These are phyloP conservation scores for Anoplopoma fimbria DNA, from an alignment of 2,113 vertebrate species.

Conservation along the genomic window DNA sequence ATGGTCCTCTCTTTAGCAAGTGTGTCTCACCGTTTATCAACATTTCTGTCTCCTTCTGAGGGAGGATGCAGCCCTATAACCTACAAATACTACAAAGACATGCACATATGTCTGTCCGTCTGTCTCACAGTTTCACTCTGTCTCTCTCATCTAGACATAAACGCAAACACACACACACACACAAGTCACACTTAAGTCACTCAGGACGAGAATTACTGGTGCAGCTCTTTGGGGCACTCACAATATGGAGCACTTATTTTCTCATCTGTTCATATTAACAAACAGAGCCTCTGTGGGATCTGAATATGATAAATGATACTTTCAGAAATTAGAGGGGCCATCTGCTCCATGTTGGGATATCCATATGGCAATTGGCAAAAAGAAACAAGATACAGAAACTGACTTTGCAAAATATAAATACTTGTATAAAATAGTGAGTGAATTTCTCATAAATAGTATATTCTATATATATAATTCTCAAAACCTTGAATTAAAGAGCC, in stretches of 20 bases:
- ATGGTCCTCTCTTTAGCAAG: conserved; percentile 23
- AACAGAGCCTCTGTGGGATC: conserved; percentile 46
- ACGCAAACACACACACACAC: conserved; percentile 8
- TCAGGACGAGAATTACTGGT: conserved; percentile 27
- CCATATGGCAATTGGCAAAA: conserved; percentile 46
- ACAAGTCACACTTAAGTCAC: conserved; percentile 17
- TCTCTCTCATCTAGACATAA: background rate
- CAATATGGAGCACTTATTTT: conserved; percentile 56
- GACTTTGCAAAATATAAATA: conserved; percentile 17
- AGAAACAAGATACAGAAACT: conserved; percentile 37
- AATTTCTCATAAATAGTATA: conserved; percentile 23
- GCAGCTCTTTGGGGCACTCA: conserved; percentile 21
- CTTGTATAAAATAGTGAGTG: background rate
- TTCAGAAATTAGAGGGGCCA: conserved; percentile 67
- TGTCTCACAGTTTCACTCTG: background rate
- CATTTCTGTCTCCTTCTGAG: conserved; percentile 48
- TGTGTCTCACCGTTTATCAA: conserved; percentile 32
- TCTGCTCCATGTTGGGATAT: conserved; percentile 67
- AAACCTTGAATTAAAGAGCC: conserved; percentile 6
- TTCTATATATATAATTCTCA: background rate
- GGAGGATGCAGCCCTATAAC: background rate
- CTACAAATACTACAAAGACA: background rate
- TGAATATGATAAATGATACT: conserved; percentile 70
- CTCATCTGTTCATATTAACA: conserved; percentile 62
- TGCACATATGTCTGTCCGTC: background rate